Evolutionary conservation across 2,797 vertebrate genomes (phyloP).

Genomic region (Sebastes cheni): DNA sequence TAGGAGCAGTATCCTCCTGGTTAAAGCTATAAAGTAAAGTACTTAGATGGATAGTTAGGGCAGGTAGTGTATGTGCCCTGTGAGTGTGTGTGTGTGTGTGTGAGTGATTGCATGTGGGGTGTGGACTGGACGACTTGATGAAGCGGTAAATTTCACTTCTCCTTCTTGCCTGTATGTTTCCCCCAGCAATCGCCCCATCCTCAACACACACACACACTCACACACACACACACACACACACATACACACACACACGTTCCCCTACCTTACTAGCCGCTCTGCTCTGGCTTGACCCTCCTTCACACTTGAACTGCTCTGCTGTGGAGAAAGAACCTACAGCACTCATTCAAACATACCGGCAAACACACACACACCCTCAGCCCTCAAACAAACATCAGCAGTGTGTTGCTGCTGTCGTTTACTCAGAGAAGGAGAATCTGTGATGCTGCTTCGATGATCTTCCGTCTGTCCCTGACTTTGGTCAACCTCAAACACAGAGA

Average conservation of each 20-base stretch:
- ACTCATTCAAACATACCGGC: constrained; percentile 19
- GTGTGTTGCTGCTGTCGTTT: background rate
- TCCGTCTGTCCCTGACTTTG: constrained; percentile 6
- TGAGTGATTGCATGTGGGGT: background rate
- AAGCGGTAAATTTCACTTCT: constrained; percentile 65
- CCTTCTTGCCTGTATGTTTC: constrained; percentile 55
- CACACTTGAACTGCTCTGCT: constrained; percentile 70
- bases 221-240: constrained; percentile 13
- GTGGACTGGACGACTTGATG: constrained; percentile 54
- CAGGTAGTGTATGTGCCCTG: constrained; percentile 23
- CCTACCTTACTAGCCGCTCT: constrained; percentile 29
- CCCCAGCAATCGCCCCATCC: constrained; percentile 26
- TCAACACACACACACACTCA: constrained; percentile 17
- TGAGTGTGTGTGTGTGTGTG: constrained; percentile 10
- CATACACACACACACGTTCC: constrained; percentile 9
- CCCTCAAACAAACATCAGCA: background rate
- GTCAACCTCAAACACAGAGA: constrained; percentile 27
- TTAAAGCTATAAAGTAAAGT: constrained; percentile 51
- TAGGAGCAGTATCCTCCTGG: constrained; percentile 21
- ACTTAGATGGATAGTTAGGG: constrained; percentile 43
- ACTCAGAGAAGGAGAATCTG: background rate
- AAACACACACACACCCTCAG: constrained; percentile 5
- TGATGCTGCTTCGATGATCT: constrained; percentile 14
- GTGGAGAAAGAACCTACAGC: constrained; percentile 31
- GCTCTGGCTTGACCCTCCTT: constrained; percentile 68